A percentile compares a stretch with the other conserved stretches of the same genome.
These are phyloP conservation scores for Hippocampus kuda DNA, from an alignment of 2,797 vertebrate genomes.

Conservation along the genomic window DNA sequence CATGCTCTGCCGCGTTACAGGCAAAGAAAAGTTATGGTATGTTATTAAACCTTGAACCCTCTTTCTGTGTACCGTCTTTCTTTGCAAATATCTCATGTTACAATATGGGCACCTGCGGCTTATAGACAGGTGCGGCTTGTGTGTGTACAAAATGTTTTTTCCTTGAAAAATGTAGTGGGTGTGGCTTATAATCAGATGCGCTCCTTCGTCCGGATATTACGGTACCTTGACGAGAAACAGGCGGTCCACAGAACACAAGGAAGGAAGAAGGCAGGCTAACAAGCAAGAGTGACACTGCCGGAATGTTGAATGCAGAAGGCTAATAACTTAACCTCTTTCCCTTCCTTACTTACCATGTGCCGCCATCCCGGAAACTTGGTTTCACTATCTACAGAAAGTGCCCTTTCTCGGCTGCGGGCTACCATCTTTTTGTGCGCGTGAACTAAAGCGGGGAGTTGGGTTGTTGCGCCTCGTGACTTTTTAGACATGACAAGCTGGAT, in stretches of 20 bases:
- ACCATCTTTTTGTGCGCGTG: conserved; percentile 16
- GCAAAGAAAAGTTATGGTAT: too few species aligned
- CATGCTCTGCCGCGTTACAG: too few species aligned
- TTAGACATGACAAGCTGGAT: conserved; percentile 42
- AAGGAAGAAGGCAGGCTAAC: conserved; percentile 11
- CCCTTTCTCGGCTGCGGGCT: conserved; percentile 17
- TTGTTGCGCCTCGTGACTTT: conserved; percentile 33
- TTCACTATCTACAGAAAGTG: conserved; percentile 30
- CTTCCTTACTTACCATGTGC: conserved; percentile 17
- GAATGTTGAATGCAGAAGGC: conserved; percentile 34
- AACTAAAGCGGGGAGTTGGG: conserved; percentile 33
- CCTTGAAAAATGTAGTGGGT: too few species aligned
- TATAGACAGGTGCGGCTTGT: too few species aligned
- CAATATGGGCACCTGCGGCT: too few species aligned
- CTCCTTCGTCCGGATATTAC: too few species aligned
- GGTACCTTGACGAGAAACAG: not conserved
- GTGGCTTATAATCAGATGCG: too few species aligned
- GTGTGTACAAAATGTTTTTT: too few species aligned
- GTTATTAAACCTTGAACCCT: too few species aligned
- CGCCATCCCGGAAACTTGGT: conserved; percentile 22
- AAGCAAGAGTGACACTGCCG: conserved; percentile 14
- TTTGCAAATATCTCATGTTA: too few species aligned
- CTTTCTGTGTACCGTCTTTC: too few species aligned
- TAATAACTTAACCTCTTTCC: conserved; percentile 39
- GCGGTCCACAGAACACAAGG: conserved; percentile 31